phyloP scores from a whole-genome alignment of 2,113 vertebrate species.

The Platichthys stellatus region DNA sequence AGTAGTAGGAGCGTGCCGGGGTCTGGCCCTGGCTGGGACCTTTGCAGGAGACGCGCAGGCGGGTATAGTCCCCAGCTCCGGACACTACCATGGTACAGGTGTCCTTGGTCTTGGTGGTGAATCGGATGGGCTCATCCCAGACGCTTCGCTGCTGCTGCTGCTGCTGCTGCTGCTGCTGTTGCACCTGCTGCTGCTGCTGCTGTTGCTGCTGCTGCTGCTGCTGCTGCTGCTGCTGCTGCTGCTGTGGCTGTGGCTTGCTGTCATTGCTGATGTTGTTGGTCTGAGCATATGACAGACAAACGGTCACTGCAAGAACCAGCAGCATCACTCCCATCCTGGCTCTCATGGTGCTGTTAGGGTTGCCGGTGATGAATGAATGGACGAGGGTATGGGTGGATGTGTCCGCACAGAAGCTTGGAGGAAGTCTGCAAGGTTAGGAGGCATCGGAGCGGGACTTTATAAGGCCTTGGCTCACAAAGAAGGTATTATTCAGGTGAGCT shows the following conservation, averaged over 20 bases:
- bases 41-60: conserved; percentile 85
- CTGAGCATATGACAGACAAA: conserved; percentile 76
- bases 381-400: conserved; percentile 4
- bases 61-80: conserved; percentile 76
- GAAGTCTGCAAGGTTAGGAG: conserved; percentile 7
- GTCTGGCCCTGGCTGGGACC: conserved; percentile 67
- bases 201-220: conserved; percentile 34
- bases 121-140: conserved; percentile 83
- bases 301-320: conserved; percentile 69
- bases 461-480: conserved; percentile 78
- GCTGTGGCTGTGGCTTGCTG: conserved; percentile 32
- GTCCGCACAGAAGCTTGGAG: conserved; percentile 21
- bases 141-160: conserved; percentile 62
- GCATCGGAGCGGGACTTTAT: conserved; percentile 64
- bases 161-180: conserved; percentile 1
- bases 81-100: conserved; percentile 81
- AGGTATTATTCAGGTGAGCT: conserved; percentile 70
- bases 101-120: conserved; percentile 86
- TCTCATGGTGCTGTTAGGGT: conserved; percentile 74
- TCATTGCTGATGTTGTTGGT: conserved; percentile 57
- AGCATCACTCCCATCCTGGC: conserved; percentile 64
- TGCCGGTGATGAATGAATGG: neutral
- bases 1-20: conserved; percentile 82
- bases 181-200: conserved; percentile 31
- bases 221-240: conserved; percentile 58